A percentile compares a stretch with the other conserved stretches of the same genome.
Conservation (phyloP, 2,113 vertebrate species). For the Macaca mulatta region DNA sequence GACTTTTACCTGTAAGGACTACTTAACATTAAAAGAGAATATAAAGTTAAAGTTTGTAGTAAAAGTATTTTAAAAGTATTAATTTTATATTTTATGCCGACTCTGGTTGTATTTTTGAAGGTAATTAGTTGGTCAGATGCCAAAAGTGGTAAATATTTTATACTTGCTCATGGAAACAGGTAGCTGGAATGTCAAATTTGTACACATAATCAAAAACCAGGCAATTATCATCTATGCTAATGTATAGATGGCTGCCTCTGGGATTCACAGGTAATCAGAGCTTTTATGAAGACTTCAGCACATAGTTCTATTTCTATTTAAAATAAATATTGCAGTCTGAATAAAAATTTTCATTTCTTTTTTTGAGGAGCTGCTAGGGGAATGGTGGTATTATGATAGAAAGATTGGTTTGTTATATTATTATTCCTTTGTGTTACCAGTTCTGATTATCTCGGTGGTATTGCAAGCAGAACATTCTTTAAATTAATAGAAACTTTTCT, state of each 20-base stretch:
- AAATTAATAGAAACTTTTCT: conserved; percentile 46
- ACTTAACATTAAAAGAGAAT: conserved; percentile 64
- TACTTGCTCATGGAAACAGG: conserved; percentile 68
- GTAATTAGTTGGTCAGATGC: conserved; percentile 73
- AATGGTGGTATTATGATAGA: conserved; percentile 5
- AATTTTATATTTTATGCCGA: conserved; percentile 71
- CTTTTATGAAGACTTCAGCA: conserved; percentile 66
- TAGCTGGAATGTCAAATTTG: conserved; percentile 63
- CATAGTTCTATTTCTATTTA: conserved; percentile 53
- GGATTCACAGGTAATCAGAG: conserved; percentile 65
- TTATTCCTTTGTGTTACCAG: neutral
- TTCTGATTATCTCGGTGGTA: conserved; percentile 29
- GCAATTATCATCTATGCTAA: conserved; percentile 67
- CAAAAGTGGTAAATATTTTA: conserved; percentile 78
- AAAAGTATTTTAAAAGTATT: conserved; percentile 60
- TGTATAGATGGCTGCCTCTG: conserved; percentile 47
- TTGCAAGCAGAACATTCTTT: conserved; percentile 1
- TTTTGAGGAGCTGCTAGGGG: conserved; percentile 20
- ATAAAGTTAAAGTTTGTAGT: conserved; percentile 51
- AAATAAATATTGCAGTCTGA: conserved; percentile 59
- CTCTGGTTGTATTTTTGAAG: conserved; percentile 68
- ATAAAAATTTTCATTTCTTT: conserved; percentile 42
- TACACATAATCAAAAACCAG: conserved; percentile 66
- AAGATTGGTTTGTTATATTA: neutral
- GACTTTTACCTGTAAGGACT: conserved; percentile 44